Conservation (phyloP, 1,140 invertebrate species). For the Bombyx mori region DNA sequence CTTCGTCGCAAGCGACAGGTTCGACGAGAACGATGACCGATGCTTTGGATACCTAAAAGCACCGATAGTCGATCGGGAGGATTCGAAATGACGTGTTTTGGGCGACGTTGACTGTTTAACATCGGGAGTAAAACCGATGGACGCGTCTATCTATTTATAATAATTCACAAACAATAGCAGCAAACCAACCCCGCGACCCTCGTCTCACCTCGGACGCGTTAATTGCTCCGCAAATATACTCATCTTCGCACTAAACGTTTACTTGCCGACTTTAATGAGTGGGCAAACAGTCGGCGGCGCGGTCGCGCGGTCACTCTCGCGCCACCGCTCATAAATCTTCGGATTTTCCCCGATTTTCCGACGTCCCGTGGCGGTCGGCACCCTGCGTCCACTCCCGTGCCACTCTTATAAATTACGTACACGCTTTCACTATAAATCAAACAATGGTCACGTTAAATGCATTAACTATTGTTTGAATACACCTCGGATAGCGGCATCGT, state of each 20-base stretch:
- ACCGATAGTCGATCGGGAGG: too few relatives aligned
- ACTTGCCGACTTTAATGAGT: conserved; percentile 63
- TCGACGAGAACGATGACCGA: too few relatives aligned
- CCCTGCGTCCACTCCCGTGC: conserved; percentile 34
- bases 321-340: conserved; percentile 57
- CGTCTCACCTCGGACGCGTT: conserved; percentile 55
- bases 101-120: conserved; percentile 9
- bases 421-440: conserved; percentile 63
- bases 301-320: conserved; percentile 43
- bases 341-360: conserved; percentile 62
- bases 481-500: conserved; percentile 41
- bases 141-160: conserved; percentile 4
- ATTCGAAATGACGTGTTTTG: too few relatives aligned
- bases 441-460: conserved; percentile 60
- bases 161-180: conserved; percentile 42
- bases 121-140: too few relatives aligned
- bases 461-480: conserved; percentile 65
- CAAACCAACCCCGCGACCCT: conserved; percentile 35
- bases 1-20: too few relatives aligned
- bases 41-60: too few relatives aligned
- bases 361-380: conserved; percentile 38
- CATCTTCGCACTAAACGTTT: conserved; percentile 61
- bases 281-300: conserved; percentile 47
- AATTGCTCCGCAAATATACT: conserved; percentile 66
- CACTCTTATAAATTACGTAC: conserved; percentile 67